These are phyloP conservation scores for Caiman crocodilus DNA, from an alignment of 2,797 vertebrate genomes.

Conservation along the genomic window DNA sequence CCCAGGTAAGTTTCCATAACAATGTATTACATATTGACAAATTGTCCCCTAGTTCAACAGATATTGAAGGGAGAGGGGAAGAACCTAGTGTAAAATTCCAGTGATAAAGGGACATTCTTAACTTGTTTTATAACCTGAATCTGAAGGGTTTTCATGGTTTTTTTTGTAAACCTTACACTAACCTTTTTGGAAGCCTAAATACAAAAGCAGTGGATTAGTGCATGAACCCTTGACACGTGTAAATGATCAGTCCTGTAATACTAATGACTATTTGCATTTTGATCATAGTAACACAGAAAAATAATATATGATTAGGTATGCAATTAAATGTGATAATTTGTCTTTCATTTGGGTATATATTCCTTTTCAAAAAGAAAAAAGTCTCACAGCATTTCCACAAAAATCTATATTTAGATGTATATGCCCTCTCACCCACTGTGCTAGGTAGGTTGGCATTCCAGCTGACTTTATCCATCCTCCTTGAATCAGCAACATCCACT, in stretches of 20 bases:
- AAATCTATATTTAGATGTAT: background rate
- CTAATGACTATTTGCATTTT: slow-evolving; percentile 8
- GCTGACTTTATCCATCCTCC: background rate
- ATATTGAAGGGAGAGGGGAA: background rate
- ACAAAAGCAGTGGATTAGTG: background rate
- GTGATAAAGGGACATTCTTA: background rate
- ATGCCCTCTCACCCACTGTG: background rate
- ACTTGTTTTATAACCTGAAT: background rate
- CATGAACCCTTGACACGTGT: background rate
- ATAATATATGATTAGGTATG: background rate
- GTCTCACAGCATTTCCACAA: background rate
- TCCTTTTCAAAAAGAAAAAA: background rate
- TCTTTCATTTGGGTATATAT: background rate
- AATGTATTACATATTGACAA: background rate
- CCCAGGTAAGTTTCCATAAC: background rate
- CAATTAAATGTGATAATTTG: background rate
- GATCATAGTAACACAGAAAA: slow-evolving; percentile 2
- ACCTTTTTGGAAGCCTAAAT: background rate
- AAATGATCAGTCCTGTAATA: background rate
- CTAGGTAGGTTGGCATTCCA: background rate
- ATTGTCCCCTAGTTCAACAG: background rate
- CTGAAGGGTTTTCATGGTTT: background rate
- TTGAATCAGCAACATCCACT: background rate
- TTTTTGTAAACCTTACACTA: background rate
- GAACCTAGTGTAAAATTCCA: background rate